phyloP scores from a whole-genome alignment of 2,888 invertebrate species.

The Tromatobia lineatoria region DNA sequence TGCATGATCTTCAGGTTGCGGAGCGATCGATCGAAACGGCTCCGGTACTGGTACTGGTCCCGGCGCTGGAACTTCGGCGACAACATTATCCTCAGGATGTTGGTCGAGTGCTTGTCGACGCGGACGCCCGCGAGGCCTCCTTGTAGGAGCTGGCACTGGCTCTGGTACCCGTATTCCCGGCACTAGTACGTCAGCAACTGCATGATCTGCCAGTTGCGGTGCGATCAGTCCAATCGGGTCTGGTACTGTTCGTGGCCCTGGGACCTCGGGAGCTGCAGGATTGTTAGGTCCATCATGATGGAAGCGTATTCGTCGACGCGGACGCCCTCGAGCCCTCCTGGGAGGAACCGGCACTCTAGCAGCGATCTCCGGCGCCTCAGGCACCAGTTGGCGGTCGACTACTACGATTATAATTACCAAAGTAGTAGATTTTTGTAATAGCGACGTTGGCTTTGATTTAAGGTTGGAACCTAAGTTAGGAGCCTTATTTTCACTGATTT shows the following conservation, averaged over 20 bases:
- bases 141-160: background rate
- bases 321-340: background rate
- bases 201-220: background rate
- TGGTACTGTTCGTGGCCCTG: background rate
- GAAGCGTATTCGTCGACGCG: background rate
- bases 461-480: constrained; percentile 10
- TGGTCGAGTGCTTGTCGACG: background rate
- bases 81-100: background rate
- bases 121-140: background rate
- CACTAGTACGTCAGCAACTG: background rate
- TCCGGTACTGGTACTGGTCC: background rate
- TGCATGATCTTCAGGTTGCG: background rate
- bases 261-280: background rate
- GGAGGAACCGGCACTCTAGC: background rate
- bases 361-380: background rate
- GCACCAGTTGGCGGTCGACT: background rate
- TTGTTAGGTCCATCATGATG: background rate
- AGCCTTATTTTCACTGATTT: constrained; percentile 4
- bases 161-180: background rate
- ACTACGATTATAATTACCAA: background rate
- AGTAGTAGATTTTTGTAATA: background rate
- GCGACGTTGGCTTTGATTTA: constrained; percentile 7
- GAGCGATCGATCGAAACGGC: background rate
- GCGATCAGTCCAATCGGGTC: background rate
- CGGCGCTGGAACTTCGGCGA: background rate